These are phyloP conservation scores for Troides helena DNA, from an alignment of 2,888 invertebrate species.

Conservation along the genomic window DNA sequence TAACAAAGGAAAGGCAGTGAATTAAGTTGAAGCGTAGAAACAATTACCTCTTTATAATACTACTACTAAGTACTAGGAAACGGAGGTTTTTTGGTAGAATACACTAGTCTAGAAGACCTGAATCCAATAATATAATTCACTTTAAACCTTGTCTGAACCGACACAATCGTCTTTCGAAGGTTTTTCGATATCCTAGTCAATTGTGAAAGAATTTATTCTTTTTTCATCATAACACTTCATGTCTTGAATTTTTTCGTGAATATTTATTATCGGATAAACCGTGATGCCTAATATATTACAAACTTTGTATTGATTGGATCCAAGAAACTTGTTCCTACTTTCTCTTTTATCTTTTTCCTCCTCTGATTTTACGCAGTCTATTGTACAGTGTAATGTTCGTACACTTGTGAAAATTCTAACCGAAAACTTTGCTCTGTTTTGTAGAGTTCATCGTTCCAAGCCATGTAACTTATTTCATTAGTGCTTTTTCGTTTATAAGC, in stretches of 20 bases:
- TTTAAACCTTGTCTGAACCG: too few relatives aligned
- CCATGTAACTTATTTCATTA: slow-evolving; percentile 23
- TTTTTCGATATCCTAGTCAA: too few relatives aligned
- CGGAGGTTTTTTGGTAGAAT: too few relatives aligned
- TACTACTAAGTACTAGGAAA: too few relatives aligned
- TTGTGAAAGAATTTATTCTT: too few relatives aligned
- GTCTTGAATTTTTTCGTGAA: background rate
- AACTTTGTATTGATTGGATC: background rate
- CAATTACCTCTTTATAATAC: too few relatives aligned
- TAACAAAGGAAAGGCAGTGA: too few relatives aligned
- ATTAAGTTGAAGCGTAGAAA: too few relatives aligned
- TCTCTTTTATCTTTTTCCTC: background rate
- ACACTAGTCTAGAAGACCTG: too few relatives aligned
- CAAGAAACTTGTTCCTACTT: slow-evolving; percentile 6
- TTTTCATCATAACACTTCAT: background rate
- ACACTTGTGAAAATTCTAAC: slow-evolving; percentile 14
- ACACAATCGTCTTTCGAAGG: too few relatives aligned
- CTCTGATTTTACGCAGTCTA: slow-evolving; percentile 7
- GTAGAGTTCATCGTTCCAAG: slow-evolving; percentile 9
- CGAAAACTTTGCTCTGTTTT: slow-evolving; percentile 16
- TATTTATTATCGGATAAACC: background rate
- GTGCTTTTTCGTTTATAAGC: slow-evolving; percentile 15
- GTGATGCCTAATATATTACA: background rate
- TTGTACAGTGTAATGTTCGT: slow-evolving; percentile 15
- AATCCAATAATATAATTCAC: too few relatives aligned